A percentile compares a stretch with the other conserved stretches of the same genome.
phyloP scores from a whole-genome alignment of 2,113 vertebrate genomes.

The Ondatra zibethicus region DNA sequence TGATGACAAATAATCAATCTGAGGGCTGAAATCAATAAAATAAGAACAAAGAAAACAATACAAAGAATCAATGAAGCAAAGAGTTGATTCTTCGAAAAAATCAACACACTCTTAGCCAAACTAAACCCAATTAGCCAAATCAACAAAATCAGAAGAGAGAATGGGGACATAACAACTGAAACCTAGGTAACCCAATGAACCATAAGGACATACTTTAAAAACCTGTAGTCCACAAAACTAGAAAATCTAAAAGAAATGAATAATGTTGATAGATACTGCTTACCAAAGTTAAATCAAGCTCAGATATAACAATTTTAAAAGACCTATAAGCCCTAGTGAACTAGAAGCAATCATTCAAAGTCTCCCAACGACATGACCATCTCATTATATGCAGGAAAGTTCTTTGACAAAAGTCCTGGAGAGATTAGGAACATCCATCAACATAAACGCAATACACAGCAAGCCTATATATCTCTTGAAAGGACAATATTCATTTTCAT shows the following conservation, averaged over 20 bases:
- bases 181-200: not conserved
- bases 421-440: not conserved
- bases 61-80: not conserved
- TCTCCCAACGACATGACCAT: not conserved
- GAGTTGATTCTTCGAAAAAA: not conserved
- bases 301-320: not conserved
- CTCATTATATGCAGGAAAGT: not conserved
- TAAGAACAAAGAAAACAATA: no score
- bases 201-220: not conserved
- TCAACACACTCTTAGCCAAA: not conserved
- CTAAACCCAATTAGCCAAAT: not conserved
- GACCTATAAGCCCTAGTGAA: not conserved
- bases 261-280: not conserved
- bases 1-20: not conserved
- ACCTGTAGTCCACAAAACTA: not conserved
- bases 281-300: not conserved
- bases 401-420: not conserved
- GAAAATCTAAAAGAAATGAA: not conserved
- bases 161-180: not conserved
- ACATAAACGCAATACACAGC: not conserved
- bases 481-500: not conserved
- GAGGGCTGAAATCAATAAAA: no score
- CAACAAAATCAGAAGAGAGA: not conserved
- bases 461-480: not conserved
- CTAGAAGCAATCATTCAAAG: not conserved